Base-by-base conservation (phyloP, 2,888 invertebrate species). In the Nasonia oneida region DNA sequence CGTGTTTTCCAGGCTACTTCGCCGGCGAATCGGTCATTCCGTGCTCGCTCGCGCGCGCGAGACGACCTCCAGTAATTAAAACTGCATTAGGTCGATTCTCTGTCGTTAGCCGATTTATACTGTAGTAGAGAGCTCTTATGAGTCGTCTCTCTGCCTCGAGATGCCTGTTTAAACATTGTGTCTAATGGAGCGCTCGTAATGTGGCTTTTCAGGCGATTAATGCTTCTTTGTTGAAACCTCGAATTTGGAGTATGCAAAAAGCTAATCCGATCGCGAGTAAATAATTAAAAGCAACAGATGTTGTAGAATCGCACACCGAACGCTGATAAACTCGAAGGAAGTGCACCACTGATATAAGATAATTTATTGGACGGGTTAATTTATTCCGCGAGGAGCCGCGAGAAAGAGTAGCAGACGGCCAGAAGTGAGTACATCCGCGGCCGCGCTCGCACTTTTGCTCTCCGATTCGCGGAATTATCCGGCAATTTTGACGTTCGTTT, bases 351-450 rank as follows among this genome's bases (percentile, higher is more conserved):
- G 90, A 91, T 90, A 91, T 90, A 90, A 90, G 88, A 88, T 89
- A 90, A 90, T 90, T 91, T 89, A 90, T 90, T 89, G 89, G 88
- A 88, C 89, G 88, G 88, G 87, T 90, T 90, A 90, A 91, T 90
- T 90, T 91, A 91, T 90, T 89, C 89, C 76, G 89, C 89, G 90
- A 90, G 89, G 88, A 88, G 74, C 82, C n/a, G 50, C 70, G 29
- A 76, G 64, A n/a, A 61, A 78, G 70, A 47, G 10, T 79, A 37
- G 18, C 81, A 67, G 70, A 74, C 84, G 74, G 61, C 84, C 81
- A 78, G 81, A 84, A 84, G 74, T 84, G 70, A 73, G 64, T 73
- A 71, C 67, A 86, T 78, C 80, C n/a, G 39, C 39, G 39, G 5
- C 39, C 39, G 39, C 64, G 76, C 53, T 29, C 29, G 1, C 1